These are phyloP conservation scores for Hylaeus volcanicus DNA, from an alignment of 1,140 invertebrate genomes.

Conservation along the genomic window DNA sequence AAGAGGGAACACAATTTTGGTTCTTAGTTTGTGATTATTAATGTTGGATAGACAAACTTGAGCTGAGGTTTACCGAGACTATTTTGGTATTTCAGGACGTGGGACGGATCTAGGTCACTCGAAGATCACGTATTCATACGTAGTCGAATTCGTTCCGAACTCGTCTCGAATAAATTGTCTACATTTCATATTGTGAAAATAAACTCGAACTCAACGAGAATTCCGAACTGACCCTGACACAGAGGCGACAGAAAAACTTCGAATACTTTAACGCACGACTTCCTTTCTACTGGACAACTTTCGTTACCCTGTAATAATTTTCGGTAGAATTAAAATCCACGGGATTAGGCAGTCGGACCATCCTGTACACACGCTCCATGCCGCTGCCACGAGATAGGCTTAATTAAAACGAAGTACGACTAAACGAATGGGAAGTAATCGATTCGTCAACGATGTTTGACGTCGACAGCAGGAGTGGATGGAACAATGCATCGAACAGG, in stretches of 20 bases:
- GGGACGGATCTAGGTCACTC: not conserved
- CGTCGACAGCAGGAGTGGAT: not conserved
- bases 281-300: not conserved
- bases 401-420: constrained; percentile 40
- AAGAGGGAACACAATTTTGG: no score
- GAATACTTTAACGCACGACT: no score
- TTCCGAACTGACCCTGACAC: not conserved
- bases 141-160: not conserved
- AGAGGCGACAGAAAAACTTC: not conserved
- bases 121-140: not conserved
- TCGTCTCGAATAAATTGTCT: not conserved
- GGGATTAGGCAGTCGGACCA: not conserved
- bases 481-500: not conserved
- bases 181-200: not conserved
- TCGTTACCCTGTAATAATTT: not conserved
- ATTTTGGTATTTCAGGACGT: no score
- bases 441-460: constrained; percentile 37
- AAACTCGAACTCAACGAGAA: not conserved
- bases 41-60: no score
- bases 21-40: no score
- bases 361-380: not conserved
- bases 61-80: no score
- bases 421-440: constrained; percentile 38
- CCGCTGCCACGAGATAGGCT: constrained; percentile 19
- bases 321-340: not conserved